These are phyloP conservation scores for Brachyistius frenatus DNA, from an alignment of 2,113 vertebrate species.

Conservation along the genomic window DNA sequence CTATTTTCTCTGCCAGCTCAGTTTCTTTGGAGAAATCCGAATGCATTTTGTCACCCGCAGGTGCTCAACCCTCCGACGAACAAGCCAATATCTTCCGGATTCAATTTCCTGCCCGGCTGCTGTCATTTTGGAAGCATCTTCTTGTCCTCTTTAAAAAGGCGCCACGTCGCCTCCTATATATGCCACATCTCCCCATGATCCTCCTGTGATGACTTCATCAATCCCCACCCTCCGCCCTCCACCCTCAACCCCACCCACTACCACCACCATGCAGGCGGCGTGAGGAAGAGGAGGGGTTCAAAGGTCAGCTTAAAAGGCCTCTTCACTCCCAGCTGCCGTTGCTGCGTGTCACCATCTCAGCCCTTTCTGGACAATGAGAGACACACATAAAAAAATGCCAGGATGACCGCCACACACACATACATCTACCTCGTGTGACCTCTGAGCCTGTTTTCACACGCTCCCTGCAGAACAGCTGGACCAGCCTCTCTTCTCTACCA, in stretches of 20 bases:
- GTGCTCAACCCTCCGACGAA: too few species aligned
- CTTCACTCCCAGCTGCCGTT: slow-evolving; percentile 69
- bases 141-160: too few species aligned
- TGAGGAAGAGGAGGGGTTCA: slow-evolving; percentile 65
- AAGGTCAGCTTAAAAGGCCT: slow-evolving; percentile 66
- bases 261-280: slow-evolving; percentile 4
- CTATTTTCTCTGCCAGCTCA: too few species aligned
- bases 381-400: slow-evolving; percentile 45
- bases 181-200: too few species aligned
- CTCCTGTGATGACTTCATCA: slow-evolving; percentile 79
- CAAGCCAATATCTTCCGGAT: too few species aligned
- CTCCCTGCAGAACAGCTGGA: slow-evolving; percentile 75
- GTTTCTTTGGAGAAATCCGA: too few species aligned
- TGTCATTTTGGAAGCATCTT: too few species aligned
- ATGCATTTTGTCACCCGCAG: too few species aligned
- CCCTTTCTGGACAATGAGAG: slow-evolving; percentile 66
- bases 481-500: too few species aligned
- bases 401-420: slow-evolving; percentile 42
- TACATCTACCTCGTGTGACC: slow-evolving; percentile 58
- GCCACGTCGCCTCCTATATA: too few species aligned
- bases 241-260: slow-evolving; percentile 9
- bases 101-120: too few species aligned
- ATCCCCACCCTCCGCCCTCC: too few species aligned
- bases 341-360: slow-evolving; percentile 57
- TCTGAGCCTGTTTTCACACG: slow-evolving; percentile 88